A percentile compares a stretch with the other conserved stretches of the same genome.
These are phyloP conservation scores for Pristionchus mayeri DNA, from an alignment of 2,888 invertebrate species.

Conservation along the genomic window DNA sequence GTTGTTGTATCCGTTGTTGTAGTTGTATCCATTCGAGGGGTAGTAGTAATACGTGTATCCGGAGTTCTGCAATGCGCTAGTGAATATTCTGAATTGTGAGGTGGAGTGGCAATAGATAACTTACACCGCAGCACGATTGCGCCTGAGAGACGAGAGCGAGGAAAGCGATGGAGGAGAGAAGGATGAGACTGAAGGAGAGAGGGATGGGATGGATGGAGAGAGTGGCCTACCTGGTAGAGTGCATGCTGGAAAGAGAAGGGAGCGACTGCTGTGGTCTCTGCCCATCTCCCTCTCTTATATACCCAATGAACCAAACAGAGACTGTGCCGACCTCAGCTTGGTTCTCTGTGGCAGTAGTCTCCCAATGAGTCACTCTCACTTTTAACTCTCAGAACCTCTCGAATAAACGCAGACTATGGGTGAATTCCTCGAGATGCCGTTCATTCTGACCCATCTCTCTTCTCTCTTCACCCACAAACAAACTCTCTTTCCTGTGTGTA, in stretches of 20 bases:
- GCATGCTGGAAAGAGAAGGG: background rate
- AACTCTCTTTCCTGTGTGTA: background rate
- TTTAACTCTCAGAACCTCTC: background rate
- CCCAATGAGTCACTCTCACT: background rate
- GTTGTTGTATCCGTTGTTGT: conserved; percentile 40
- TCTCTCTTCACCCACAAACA: background rate
- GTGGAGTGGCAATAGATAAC: background rate
- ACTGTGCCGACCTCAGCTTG: background rate
- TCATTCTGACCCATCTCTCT: conserved; percentile 31
- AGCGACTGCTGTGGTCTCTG: background rate
- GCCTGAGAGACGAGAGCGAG: conserved; percentile 22
- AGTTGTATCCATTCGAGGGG: background rate
- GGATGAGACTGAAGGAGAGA: background rate
- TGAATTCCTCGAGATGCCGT: conserved; percentile 18
- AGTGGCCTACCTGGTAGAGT: background rate
- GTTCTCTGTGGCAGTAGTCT: background rate
- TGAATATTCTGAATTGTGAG: background rate
- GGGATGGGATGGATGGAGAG: background rate
- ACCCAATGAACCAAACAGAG: background rate
- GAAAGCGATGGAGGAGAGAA: background rate
- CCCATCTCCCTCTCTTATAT: background rate
- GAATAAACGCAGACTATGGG: background rate
- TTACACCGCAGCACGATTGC: conserved; percentile 16
- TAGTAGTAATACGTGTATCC: conserved; percentile 33
- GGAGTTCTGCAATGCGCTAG: background rate